These are phyloP conservation scores for Adoxophyes honmai DNA, from an alignment of 1,140 invertebrate species.

Conservation along the genomic window DNA sequence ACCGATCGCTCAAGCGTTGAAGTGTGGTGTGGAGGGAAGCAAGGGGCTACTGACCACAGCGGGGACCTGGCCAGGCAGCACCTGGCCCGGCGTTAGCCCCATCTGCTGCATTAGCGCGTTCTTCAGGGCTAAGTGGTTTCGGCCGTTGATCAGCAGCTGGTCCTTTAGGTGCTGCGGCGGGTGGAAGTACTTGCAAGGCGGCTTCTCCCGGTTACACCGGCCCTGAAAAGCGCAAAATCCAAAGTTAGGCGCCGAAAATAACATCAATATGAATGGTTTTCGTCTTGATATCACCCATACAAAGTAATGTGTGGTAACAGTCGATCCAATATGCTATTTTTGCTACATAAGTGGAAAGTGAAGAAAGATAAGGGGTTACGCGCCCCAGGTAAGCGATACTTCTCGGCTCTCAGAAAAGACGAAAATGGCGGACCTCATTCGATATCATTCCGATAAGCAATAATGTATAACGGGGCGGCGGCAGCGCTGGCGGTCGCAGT, in stretches of 20 bases:
- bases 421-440: conserved; percentile 42
- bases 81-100: conserved; percentile 92
- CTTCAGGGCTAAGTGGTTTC: conserved; percentile 99
- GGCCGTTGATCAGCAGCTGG: conserved; percentile 99
- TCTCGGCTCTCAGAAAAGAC: conserved; percentile 27
- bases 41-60: conserved; percentile 86
- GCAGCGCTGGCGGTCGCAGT: conserved; percentile 27
- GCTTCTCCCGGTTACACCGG: conserved; percentile 99
- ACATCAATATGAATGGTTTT: conserved; percentile 13
- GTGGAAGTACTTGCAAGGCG: conserved; percentile 99
- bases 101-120: conserved; percentile 97
- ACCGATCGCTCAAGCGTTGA: conserved; percentile 69
- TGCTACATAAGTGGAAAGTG: conserved; percentile 22
- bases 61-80: conserved; percentile 93
- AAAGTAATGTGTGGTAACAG: conserved; percentile 14
- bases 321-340: conserved; percentile 13
- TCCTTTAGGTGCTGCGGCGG: conserved; percentile 99
- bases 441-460: conserved; percentile 51
- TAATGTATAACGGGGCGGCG: conserved; percentile 33
- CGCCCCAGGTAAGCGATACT: conserved; percentile 33
- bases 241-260: not conserved
- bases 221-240: conserved; percentile 83
- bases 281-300: not conserved
- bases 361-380: conserved; percentile 27
- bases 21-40: conserved; percentile 17